phyloP scores from a whole-genome alignment of 2,888 invertebrate species.

The Leptarthrus brevirostris region DNA sequence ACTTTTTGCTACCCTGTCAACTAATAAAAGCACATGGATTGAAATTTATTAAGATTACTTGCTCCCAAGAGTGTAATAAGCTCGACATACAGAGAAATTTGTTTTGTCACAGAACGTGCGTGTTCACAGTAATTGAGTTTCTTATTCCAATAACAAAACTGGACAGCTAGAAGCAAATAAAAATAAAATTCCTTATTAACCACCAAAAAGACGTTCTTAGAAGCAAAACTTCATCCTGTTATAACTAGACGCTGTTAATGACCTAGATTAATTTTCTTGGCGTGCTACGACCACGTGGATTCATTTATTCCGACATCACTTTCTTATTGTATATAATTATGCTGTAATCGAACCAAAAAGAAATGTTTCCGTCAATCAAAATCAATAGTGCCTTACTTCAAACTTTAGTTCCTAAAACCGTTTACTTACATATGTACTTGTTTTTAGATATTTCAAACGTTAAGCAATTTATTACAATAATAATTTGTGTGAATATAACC shows the following conservation, averaged over 20 bases:
- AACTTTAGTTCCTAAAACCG: too few species aligned
- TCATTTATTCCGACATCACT: background rate
- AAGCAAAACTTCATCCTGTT: background rate
- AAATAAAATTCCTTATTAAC: background rate
- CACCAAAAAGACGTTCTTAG: background rate
- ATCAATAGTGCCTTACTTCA: too few species aligned
- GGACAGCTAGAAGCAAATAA: background rate
- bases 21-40: background rate
- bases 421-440: too few species aligned
- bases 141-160: background rate
- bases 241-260: background rate
- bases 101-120: background rate
- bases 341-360: background rate
- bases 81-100: background rate
- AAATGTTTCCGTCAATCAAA: background rate
- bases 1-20: too few species aligned
- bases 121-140: conserved; percentile 9
- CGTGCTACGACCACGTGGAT: background rate
- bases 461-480: too few species aligned
- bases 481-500: too few species aligned
- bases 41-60: background rate
- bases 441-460: too few species aligned
- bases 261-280: background rate
- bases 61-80: background rate
- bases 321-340: background rate